Conservation (phyloP, 2,888 invertebrate genomes). For the Cerceris ruficornis region DNA sequence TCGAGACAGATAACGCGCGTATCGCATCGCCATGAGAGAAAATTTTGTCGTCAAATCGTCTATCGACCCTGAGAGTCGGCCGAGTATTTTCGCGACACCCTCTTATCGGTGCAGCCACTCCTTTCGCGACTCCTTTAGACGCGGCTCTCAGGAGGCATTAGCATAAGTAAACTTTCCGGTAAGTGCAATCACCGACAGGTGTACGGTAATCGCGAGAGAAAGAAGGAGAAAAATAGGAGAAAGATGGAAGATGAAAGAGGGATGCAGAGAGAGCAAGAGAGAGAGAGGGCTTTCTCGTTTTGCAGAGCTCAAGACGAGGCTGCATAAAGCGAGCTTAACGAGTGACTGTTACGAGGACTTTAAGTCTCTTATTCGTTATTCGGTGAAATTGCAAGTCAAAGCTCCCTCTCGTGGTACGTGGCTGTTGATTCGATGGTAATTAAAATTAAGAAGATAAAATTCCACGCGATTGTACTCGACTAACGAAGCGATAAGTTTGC, state of each 20-base stretch:
- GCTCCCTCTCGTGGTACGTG: background rate
- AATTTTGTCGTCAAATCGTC: background rate
- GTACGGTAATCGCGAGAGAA: conserved; percentile 41
- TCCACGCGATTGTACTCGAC: too few species aligned
- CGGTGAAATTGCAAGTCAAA: background rate
- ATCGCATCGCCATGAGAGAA: background rate
- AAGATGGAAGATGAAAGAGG: background rate
- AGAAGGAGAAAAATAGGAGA: background rate
- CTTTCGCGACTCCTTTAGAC: conserved; percentile 7
- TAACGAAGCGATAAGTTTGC: too few species aligned
- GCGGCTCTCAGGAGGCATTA: conserved; percentile 49
- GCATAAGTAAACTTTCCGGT: conserved; percentile 65
- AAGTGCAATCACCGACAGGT: conserved; percentile 57
- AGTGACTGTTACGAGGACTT: background rate
- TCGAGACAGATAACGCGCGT: too few species aligned
- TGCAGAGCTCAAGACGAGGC: too few species aligned
- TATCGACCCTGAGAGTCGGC: background rate
- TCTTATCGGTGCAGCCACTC: conserved; percentile 6
- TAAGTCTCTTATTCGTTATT: background rate
- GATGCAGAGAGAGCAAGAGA: background rate
- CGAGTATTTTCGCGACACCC: conserved; percentile 1
- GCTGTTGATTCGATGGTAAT: background rate
- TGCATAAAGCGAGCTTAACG: too few species aligned
- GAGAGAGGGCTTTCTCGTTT: background rate
- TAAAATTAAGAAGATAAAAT: too few species aligned